Evolutionary conservation across 1,140 invertebrate genomes (phyloP), one percentile per base, ranked within the genome.

Genomic region (Orchestia grillus): DNA sequence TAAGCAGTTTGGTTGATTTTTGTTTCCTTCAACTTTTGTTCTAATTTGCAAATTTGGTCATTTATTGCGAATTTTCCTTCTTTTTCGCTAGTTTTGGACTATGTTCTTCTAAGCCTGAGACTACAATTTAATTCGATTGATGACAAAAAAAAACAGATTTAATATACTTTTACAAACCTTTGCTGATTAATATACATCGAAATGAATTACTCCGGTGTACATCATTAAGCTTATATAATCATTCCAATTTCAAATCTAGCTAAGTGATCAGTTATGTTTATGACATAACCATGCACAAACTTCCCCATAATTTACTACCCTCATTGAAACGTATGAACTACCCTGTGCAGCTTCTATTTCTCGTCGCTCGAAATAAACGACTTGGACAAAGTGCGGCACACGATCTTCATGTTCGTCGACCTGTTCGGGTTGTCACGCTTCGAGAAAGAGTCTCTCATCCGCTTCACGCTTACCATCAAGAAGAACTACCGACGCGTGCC

Each of bases 401-500:
- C 98, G 0, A 98, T 99, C 44, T 98, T 98, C 97, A 99, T 99
- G 98, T 99, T 99, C 97, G 98, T 98, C 41, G 98, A 98, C 97
- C 97, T 99, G 6, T 98, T 98, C 97, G 97, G 98, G 15, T 96
- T 98, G 43, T 97, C 97, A 0, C 97, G 98, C 96, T 98, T 98
- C 97, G 98, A 98, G 97, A 97, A 97, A 41, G 97, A 97, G 95
- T 98, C 98, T 94, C 97, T 99, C 77, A 98, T 98, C 44, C 97
- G 98, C 95, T 99, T 99, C 97, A 98, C 98, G 15, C 97, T 99
- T 96, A 99, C 98, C 0, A 98, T 99, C 0, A 98, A 98, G 97
- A 99, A 98, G 97, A 99, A 99, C 97, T 99, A 99, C 97, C 97
- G 98, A 44, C 97, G 98, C 47, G 98, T 99, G 0, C 98, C 98